Base-by-base conservation (phyloP, 1,140 invertebrate genomes). In the Drosophila virilis region DNA sequence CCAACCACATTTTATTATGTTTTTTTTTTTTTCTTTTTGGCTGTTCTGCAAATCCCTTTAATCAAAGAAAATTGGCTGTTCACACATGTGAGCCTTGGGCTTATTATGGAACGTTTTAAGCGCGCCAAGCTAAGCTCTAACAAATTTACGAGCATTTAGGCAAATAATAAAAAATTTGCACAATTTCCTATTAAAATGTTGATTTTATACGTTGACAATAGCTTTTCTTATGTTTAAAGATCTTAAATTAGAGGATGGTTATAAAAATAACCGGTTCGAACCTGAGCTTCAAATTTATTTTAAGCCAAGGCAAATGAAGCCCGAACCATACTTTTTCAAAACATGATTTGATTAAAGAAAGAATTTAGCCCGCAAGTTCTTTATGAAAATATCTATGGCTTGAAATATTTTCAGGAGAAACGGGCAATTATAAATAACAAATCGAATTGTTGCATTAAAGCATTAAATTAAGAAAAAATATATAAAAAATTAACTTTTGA, bases 21-120 rank as follows among this genome's bases (percentile, higher is more conserved):
- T 73, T 52, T 77, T 32, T 48, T 9, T 40, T 43, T 57, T 43
- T 67, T 7, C 32, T 45, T 51, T 65, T 71, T 48, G 22, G 52
- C 8, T 38, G 22, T 35, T 33, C 32, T 52, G 57, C 62, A 89
- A 88, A 88, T 88, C 83, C 84, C 73, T 73, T 68, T 89, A 80
- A 80, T 88, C 77, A 88, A 89, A 66, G 83, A 66, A 88, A 89
- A 88, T 83, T 89, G 84, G 64, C 66, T 68, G 64, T 59, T 88
- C 67, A 83, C 83, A 83, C 77, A 76, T 78, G 82, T 72, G 66
- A 78, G 28, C 33, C 35, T 74, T 58, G 75, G 50, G 58, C 59
- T 64, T 74, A 58, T 62, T 67, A 52, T 37, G 70, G n/a, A 69
- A 76, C 38, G 64, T 35, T 52, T 70, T 28, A 17, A 50, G 52